These are phyloP conservation scores for Cyphomyrus plagiostoma DNA, from an alignment of 2,113 vertebrate genomes.

Conservation along the genomic window DNA sequence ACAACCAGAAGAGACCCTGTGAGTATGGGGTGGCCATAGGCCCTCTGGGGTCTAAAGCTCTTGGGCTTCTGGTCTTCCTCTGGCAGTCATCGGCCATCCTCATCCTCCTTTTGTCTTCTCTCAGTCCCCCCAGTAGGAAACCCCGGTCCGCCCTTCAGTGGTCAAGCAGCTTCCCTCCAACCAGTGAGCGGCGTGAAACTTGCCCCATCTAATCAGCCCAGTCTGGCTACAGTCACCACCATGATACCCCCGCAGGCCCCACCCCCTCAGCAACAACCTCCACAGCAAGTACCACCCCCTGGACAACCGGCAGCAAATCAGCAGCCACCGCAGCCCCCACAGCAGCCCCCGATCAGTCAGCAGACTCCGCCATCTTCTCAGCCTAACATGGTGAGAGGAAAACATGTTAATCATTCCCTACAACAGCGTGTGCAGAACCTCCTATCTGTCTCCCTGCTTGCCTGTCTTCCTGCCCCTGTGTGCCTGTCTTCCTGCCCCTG, in stretches of 20 bases:
- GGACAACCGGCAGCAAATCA: constrained; percentile 52
- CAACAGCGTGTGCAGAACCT: background rate
- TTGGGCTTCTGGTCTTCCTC: background rate
- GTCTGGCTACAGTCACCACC: constrained; percentile 70
- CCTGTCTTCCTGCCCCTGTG: background rate
- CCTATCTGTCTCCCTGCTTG: background rate
- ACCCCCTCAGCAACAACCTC: constrained; percentile 42
- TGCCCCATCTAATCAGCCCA: constrained; percentile 59
- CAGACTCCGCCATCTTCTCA: constrained; percentile 42
- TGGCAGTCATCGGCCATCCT: background rate
- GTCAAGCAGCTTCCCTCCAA: constrained; percentile 49
- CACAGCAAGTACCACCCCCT: constrained; percentile 44
- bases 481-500: background rate
- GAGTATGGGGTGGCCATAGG: constrained; percentile 43
- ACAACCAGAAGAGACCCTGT: constrained; percentile 77
- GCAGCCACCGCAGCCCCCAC: constrained; percentile 49
- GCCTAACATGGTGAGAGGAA: constrained; percentile 52
- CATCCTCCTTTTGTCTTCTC: background rate
- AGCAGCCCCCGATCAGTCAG: constrained; percentile 45
- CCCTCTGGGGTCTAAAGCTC: background rate
- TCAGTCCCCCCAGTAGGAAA: constrained; percentile 48
- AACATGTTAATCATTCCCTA: background rate
- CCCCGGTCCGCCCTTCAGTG: constrained; percentile 58
- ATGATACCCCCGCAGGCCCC: constrained; percentile 58
- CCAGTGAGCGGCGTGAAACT: constrained; percentile 50